These are phyloP conservation scores for Harlomillsia oculata DNA, from an alignment of 1,140 invertebrate genomes.

Conservation along the genomic window DNA sequence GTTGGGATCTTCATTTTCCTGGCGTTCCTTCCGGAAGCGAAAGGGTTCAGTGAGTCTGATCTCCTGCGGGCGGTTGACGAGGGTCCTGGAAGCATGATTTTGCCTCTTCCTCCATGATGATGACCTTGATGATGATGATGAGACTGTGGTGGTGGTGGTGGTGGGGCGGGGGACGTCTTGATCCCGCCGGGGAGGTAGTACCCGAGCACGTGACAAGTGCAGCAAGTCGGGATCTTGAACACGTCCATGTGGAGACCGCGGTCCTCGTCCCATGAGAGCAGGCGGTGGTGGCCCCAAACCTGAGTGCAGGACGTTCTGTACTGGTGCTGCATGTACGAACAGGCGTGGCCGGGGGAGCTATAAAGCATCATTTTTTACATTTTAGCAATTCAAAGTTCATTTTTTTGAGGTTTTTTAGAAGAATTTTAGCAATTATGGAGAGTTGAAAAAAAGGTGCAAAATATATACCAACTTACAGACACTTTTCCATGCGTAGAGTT, in stretches of 20 bases:
- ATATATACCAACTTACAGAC: conserved; percentile 49
- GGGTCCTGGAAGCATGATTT: conserved; percentile 9
- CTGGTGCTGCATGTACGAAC: conserved; percentile 67
- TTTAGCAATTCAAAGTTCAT: too few relatives aligned
- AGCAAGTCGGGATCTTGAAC: conserved; percentile 73
- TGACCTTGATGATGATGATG: conserved; percentile 40
- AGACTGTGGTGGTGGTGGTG: conserved; percentile 47
- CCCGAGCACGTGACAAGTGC: conserved; percentile 70
- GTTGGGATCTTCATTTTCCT: too few relatives aligned
- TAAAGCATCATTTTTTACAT: conserved; percentile 19
- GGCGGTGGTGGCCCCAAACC: conserved; percentile 75
- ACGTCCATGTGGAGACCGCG: conserved; percentile 75
- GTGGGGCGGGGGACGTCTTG: conserved; percentile 43
- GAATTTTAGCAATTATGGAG: too few relatives aligned
- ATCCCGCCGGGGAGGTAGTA: conserved; percentile 39
- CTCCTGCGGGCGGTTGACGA: too few relatives aligned
- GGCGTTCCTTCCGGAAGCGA: too few relatives aligned
- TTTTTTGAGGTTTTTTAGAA: too few relatives aligned
- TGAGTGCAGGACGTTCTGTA: conserved; percentile 72
- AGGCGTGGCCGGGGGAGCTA: conserved; percentile 61
- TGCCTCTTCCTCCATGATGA: conserved; percentile 1
- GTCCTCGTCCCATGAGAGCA: conserved; percentile 70
- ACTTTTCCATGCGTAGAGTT: conserved; percentile 71
- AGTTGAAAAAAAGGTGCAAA: not conserved
- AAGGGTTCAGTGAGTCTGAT: too few relatives aligned